Conservation (phyloP, 2,113 vertebrate genomes). For the Pyrgilauda ruficollis region DNA sequence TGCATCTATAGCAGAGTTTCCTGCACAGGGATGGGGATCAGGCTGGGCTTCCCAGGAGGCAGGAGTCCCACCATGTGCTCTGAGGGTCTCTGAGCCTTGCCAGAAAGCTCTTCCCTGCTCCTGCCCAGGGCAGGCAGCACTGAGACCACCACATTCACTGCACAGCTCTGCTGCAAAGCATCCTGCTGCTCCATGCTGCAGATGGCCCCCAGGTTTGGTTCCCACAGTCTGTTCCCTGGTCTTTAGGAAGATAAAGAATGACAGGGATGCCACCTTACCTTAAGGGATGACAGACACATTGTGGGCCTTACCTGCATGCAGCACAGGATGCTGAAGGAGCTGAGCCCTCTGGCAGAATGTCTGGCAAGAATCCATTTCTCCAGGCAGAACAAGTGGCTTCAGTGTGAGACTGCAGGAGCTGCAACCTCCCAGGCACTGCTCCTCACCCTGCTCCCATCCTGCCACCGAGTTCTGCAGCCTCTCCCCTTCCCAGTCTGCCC, state of each 20-base stretch:
- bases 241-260: neutral
- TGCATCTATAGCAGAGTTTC: constrained; percentile 20
- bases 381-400: neutral
- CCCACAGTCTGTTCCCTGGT: neutral
- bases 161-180: neutral
- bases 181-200: neutral
- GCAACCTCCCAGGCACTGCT: neutral
- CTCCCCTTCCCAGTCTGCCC: neutral
- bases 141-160: neutral
- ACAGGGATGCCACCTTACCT: neutral
- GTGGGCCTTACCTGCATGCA: neutral
- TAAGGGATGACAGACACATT: neutral
- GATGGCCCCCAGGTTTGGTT: neutral
- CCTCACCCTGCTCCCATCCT: neutral
- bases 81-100: neutral
- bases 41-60: neutral
- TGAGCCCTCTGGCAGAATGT: neutral
- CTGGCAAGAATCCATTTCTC: neutral
- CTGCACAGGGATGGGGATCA: neutral
- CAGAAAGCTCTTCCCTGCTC: neutral
- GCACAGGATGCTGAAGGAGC: neutral
- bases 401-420: neutral
- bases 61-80: neutral
- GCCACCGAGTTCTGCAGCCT: neutral
- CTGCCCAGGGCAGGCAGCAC: neutral